Percentiles rank a stretch among this genome's conserved stretches.
phyloP scores from a whole-genome alignment of 2,888 invertebrate species.

The Macrophya alboannulata region DNA sequence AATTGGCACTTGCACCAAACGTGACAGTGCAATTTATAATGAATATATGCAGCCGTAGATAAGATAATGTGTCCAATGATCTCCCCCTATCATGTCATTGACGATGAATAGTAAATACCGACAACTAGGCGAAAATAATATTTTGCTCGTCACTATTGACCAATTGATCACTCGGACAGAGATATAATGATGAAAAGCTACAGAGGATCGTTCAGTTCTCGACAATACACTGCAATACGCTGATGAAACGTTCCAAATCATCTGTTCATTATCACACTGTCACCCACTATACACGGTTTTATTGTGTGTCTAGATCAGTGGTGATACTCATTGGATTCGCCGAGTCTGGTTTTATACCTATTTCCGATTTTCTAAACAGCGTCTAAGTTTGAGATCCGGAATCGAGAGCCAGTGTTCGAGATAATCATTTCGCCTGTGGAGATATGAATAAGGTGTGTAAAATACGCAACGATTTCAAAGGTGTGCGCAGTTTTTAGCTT shows the following conservation, averaged over 20 bases:
- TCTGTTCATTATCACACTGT: neutral
- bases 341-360: neutral
- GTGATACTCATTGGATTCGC: neutral
- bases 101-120: neutral
- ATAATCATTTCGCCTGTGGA: neutral
- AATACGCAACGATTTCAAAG: neutral
- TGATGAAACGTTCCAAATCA: neutral
- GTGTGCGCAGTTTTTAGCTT: neutral
- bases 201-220: neutral
- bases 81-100: neutral
- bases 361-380: neutral
- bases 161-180: neutral
- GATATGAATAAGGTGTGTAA: conserved; percentile 5
- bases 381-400: neutral
- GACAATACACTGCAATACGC: neutral
- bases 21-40: neutral
- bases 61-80: neutral
- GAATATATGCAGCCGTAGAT: neutral
- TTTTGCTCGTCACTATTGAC: neutral
- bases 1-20: neutral
- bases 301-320: neutral
- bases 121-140: neutral
- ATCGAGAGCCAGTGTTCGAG: neutral
- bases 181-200: neutral
- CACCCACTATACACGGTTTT: neutral